phyloP scores from a whole-genome alignment of 2,113 vertebrate genomes.

The Rhineura floridana region DNA sequence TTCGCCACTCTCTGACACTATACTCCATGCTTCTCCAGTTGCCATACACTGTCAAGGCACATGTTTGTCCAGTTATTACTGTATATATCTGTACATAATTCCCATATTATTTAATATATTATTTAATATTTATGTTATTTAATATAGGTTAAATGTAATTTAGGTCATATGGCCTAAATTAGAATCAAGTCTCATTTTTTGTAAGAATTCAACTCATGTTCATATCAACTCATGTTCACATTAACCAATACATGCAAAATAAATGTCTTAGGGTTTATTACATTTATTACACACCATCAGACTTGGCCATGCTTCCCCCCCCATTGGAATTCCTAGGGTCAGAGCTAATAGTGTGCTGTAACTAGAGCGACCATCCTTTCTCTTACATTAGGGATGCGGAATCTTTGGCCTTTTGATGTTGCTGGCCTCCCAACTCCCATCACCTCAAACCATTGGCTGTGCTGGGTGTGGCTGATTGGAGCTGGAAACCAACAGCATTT shows the following conservation, averaged over 20 bases:
- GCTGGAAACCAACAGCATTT: not conserved
- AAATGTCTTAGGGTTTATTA: conserved; percentile 44
- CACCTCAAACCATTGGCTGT: no score
- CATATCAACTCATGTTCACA: conserved; percentile 35
- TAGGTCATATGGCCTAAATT: conserved; percentile 12
- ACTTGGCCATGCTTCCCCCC: conserved; percentile 57
- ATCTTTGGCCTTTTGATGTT: no score
- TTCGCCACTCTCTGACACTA: no score
- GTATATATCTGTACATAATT: no score
- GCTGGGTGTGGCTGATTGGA: no score
- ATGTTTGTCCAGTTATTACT: not conserved
- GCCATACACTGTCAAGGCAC: not conserved
- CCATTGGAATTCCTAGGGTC: conserved; percentile 51
- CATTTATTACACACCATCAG: conserved; percentile 56
- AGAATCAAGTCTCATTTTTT: conserved; percentile 32
- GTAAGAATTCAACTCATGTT: conserved; percentile 50
- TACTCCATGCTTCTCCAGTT: not conserved
- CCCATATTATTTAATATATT: no score
- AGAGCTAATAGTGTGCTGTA: not conserved
- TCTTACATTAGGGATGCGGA: not conserved
- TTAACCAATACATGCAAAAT: conserved; percentile 22
- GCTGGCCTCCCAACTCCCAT: no score
- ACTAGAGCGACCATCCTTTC: conserved; percentile 22
- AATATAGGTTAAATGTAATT: no score
- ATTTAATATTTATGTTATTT: no score